phyloP scores from a whole-genome alignment of 2,797 vertebrate species.

The Molossus alvarezi region DNA sequence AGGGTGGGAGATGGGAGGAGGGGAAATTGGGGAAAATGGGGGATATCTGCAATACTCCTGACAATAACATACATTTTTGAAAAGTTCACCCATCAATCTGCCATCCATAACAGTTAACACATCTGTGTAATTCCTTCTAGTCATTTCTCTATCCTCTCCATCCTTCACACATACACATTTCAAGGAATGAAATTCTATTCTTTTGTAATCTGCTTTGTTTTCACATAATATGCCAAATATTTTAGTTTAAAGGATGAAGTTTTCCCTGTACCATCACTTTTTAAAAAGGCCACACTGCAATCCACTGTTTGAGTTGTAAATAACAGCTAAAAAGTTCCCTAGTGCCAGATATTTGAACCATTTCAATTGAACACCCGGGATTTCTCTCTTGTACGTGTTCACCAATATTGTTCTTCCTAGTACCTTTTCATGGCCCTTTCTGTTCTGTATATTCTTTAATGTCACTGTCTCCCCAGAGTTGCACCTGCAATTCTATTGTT shows the following conservation, averaged over 20 bases:
- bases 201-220: slow-evolving; percentile 27
- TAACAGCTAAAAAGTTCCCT: slow-evolving; percentile 8
- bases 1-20: too few species aligned
- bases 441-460: background rate
- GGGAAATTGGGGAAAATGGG: too few species aligned
- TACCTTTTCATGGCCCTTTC: background rate
- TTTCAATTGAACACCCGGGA: background rate
- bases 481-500: background rate
- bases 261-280: background rate
- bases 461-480: slow-evolving; percentile 1
- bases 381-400: background rate
- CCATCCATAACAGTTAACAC: background rate
- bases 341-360: background rate
- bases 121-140: background rate
- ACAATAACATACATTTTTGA: background rate
- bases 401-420: background rate
- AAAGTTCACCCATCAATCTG: background rate
- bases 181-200: slow-evolving; percentile 33
- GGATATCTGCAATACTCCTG: too few species aligned
- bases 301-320: background rate
- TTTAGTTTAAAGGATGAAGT: background rate
- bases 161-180: background rate
- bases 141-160: background rate
- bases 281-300: background rate
- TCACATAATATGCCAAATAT: background rate